A percentile compares a stretch with the other conserved stretches of the same genome.
phyloP scores from a whole-genome alignment of 2,113 vertebrate species.

The Myrmecophaga tridactyla region DNA sequence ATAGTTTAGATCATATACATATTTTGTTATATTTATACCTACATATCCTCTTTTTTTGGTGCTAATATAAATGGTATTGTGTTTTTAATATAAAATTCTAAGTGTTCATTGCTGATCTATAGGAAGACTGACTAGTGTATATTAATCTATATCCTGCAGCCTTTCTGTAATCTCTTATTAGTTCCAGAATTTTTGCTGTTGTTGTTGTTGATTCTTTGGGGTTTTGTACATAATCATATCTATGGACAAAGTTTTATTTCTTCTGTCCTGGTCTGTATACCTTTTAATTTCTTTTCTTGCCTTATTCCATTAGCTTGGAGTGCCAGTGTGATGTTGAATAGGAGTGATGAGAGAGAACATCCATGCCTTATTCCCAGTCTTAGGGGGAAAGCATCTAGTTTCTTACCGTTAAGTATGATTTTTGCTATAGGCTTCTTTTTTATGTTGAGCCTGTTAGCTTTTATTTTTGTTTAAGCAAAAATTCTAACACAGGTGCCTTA shows the following conservation, averaged over 20 bases:
- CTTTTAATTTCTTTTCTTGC: background rate
- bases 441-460: constrained; percentile 12
- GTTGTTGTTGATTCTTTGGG: background rate
- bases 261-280: background rate
- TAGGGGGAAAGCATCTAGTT: background rate
- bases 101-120: background rate
- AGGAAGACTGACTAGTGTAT: background rate
- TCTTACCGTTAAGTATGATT: too few relatives aligned
- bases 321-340: background rate
- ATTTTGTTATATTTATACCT: background rate
- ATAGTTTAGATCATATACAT: background rate
- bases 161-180: background rate
- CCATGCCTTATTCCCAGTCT: background rate
- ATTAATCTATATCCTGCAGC: background rate
- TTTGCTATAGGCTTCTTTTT: too few relatives aligned
- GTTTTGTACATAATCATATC: background rate
- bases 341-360: background rate
- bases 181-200: background rate
- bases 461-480: constrained; percentile 51
- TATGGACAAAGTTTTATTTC: background rate
- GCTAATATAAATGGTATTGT: background rate
- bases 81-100: background rate
- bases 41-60: too few relatives aligned
- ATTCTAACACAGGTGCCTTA: background rate
- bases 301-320: background rate